Evolutionary conservation across 2,888 invertebrate species (phyloP).

Genomic region (Drosophila ezoana): DNA sequence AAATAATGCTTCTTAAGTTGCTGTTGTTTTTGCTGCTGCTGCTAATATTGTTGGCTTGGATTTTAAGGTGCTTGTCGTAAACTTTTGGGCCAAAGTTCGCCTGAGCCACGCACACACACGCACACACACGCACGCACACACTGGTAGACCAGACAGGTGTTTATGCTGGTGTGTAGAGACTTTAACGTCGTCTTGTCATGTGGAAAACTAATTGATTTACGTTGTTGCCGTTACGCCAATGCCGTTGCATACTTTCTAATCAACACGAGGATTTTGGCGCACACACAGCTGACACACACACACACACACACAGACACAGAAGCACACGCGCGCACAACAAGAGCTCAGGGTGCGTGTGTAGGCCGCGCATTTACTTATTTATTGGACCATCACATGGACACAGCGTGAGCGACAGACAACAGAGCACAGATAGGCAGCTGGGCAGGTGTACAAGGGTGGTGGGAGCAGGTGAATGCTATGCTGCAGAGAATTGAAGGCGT

Average conservation of each 20-base stretch:
- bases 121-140: conserved; percentile 7
- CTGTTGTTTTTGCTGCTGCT: conserved; percentile 28
- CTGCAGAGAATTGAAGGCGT: neutral
- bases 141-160: conserved; percentile 26
- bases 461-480: neutral
- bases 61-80: conserved; percentile 60
- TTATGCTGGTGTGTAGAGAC: conserved; percentile 48
- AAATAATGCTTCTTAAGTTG: conserved; percentile 63
- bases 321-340: conserved; percentile 16
- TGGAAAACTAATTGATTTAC: conserved; percentile 67
- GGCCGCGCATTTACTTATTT: conserved; percentile 59
- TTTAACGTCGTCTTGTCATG: conserved; percentile 55
- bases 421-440: conserved; percentile 5
- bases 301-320: conserved; percentile 24
- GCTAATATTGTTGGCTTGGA: conserved; percentile 45
- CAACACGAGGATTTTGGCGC: conserved; percentile 51
- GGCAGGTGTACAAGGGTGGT: neutral
- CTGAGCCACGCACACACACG: conserved; percentile 11
- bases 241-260: conserved; percentile 62
- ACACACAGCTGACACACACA: conserved; percentile 29
- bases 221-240: conserved; percentile 61
- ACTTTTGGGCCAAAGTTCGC: conserved; percentile 50
- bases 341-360: conserved; percentile 22
- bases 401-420: conserved; percentile 24
- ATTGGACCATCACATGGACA: conserved; percentile 58